Evolutionary conservation across 1,140 invertebrate genomes (phyloP).

Genomic region (Condylostylus longicornis): DNA sequence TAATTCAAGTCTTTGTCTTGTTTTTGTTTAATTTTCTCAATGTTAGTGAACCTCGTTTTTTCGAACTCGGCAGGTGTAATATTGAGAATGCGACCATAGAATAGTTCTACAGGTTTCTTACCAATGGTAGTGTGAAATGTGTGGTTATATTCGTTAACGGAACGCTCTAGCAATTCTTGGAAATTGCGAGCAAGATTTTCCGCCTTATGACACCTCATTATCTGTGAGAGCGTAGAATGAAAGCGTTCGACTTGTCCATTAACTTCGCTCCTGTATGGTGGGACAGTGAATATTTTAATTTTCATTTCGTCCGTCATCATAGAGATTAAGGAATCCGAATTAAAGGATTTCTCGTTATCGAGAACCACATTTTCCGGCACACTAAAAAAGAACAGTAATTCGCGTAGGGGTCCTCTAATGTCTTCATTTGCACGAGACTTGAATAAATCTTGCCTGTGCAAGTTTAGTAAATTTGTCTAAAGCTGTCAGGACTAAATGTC

Average conservation of each 20-base stretch:
- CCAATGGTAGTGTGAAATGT: neutral
- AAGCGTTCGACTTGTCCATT: neutral
- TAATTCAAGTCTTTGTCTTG: neutral
- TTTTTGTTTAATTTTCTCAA: neutral
- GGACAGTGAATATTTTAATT: neutral
- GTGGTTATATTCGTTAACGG: neutral
- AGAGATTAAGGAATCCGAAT: neutral
- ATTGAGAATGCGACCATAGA: neutral
- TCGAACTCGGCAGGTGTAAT: too few species aligned
- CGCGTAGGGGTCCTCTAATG: neutral
- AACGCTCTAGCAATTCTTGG: neutral
- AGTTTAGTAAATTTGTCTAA: neutral
- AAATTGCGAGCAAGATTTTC: neutral
- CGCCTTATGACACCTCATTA: neutral
- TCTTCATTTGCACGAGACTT: neutral
- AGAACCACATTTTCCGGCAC: neutral
- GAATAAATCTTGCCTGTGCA: neutral
- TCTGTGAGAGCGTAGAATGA: neutral
- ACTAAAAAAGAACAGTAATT: neutral
- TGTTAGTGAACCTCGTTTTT: too few species aligned
- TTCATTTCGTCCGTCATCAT: neutral
- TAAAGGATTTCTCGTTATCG: neutral
- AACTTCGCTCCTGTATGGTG: neutral
- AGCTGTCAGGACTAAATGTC: neutral
- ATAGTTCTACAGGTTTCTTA: neutral